Evolutionary conservation across 2,888 invertebrate genomes (phyloP).

Genomic region (Rhyacophila evoluta): DNA sequence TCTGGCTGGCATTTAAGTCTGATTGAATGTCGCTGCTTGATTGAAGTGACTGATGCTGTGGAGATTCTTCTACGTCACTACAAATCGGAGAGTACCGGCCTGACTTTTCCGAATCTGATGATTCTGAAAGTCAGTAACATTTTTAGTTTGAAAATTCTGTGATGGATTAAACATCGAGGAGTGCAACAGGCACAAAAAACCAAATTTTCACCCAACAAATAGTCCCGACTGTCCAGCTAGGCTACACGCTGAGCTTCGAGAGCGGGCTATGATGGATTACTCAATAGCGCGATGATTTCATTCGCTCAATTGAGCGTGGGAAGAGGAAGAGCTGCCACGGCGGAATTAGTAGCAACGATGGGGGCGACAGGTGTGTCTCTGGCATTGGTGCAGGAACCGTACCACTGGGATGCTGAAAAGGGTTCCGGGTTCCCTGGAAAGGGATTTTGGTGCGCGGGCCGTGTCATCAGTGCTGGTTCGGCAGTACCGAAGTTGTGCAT

Average conservation of each 20-base stretch:
- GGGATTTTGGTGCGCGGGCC: no score
- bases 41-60: constrained; percentile 53
- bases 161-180: no score
- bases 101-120: constrained; percentile 70
- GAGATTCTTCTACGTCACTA: constrained; percentile 67
- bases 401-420: not conserved
- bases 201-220: no score
- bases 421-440: not conserved
- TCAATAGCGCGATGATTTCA: not conserved
- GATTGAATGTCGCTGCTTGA: constrained; percentile 51
- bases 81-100: constrained; percentile 78
- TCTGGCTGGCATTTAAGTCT: constrained; percentile 60
- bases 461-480: not conserved
- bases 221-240: no score
- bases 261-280: no score
- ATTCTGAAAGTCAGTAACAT: constrained; percentile 60
- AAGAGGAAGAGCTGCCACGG: not conserved
- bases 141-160: no score
- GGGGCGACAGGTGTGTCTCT: not conserved
- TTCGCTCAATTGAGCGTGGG: not conserved
- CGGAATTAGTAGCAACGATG: not conserved
- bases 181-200: no score
- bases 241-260: no score
- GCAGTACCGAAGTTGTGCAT: not conserved
- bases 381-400: not conserved